Evolutionary conservation across 35 echinoderm and acorn worm genomes (phyloP).

Genomic region (Hemicentrotus pulcherrimus): DNA sequence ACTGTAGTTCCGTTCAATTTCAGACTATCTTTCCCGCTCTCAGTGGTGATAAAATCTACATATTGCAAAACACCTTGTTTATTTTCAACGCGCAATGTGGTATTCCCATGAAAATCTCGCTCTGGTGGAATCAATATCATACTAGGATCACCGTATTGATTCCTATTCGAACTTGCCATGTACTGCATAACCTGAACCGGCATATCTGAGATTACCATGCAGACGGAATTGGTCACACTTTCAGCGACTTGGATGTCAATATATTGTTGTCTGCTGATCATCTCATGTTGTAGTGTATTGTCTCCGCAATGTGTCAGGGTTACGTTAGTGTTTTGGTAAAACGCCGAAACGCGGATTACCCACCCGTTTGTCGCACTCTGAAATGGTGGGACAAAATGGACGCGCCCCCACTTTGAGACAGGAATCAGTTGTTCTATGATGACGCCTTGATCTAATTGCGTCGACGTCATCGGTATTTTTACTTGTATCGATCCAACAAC

Average conservation of each 20-base stretch:
- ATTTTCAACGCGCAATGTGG: conserved; percentile 11
- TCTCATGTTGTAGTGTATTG: too few species aligned
- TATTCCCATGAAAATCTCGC: conserved; percentile 23
- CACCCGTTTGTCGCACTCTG: neutral
- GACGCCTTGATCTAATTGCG: neutral
- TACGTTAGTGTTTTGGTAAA: neutral
- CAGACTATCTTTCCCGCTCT: neutral
- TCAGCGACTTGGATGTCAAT: neutral
- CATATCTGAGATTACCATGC: neutral
- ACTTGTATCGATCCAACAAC: neutral
- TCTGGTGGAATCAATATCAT: conserved; percentile 8
- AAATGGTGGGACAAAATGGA: conserved; percentile 2
- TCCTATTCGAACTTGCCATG: neutral
- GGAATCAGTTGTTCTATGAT: conserved; percentile 33
- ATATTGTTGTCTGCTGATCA: neutral
- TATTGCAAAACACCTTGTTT: neutral
- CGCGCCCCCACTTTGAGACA: neutral
- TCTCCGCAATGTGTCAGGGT: neutral
- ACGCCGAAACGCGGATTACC: neutral
- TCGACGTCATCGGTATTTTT: neutral
- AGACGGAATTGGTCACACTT: neutral
- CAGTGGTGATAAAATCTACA: neutral
- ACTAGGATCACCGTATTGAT: neutral
- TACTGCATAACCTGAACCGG: conserved; percentile 39
- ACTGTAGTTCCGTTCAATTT: neutral